Evolutionary conservation across 2,888 invertebrate genomes (phyloP).

Genomic region (Hyalella azteca): DNA sequence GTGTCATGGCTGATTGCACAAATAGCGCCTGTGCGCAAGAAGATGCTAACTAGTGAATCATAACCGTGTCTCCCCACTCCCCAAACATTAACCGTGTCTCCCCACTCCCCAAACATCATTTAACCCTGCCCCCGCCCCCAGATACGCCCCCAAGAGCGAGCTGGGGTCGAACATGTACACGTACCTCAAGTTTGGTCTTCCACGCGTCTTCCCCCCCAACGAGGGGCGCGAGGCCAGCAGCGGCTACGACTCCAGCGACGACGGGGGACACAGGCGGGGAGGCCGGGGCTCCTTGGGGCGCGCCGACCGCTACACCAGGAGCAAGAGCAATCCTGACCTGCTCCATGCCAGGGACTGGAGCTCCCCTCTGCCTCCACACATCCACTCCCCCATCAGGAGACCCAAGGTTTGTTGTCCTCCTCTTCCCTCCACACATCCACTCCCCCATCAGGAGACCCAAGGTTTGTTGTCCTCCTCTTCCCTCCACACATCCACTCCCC

Average conservation of each 20-base stretch:
- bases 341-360: slow-evolving; percentile 57
- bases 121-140: not conserved
- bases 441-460: no score
- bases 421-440: no score
- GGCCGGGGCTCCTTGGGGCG: slow-evolving; percentile 50
- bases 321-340: slow-evolving; percentile 60
- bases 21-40: no score
- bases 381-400: slow-evolving; percentile 27
- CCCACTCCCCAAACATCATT: not conserved
- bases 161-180: slow-evolving; percentile 91
- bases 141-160: slow-evolving; percentile 76
- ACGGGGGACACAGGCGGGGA: slow-evolving; percentile 61
- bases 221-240: slow-evolving; percentile 82
- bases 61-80: no score
- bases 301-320: slow-evolving; percentile 58
- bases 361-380: slow-evolving; percentile 2
- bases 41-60: no score
- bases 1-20: no score
- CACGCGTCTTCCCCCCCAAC: slow-evolving; percentile 85
- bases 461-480: no score
- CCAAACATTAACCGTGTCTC: no score
- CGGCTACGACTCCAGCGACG: slow-evolving; percentile 89
- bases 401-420: no score
- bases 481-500: no score
- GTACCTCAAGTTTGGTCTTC: slow-evolving; percentile 90